Conservation (phyloP, 2,888 invertebrate genomes). For the Rhagonycha fulva region DNA sequence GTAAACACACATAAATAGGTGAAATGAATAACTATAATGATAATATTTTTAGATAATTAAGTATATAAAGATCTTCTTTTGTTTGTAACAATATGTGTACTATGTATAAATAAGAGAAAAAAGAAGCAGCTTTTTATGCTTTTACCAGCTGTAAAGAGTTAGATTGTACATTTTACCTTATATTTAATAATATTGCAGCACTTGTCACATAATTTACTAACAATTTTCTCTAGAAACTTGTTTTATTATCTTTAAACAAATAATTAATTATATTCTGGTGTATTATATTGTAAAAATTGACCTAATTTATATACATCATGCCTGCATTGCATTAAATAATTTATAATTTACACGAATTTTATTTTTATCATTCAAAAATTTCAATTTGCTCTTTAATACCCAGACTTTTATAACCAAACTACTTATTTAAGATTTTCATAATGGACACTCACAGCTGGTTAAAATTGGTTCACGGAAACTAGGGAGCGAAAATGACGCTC, state of each 20-base stretch:
- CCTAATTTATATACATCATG: constrained; percentile 52
- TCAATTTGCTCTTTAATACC: no score
- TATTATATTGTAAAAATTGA: constrained; percentile 53
- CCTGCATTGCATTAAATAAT: constrained; percentile 48
- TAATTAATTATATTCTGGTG: constrained; percentile 36
- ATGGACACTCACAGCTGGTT: no score
- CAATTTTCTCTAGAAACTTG: constrained; percentile 26
- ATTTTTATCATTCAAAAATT: not conserved
- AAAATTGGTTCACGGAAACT: no score
- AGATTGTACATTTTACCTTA: constrained; percentile 35
- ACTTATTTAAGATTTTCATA: no score
- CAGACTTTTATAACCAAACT: not conserved
- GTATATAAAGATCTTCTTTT: constrained; percentile 41
- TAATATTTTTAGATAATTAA: constrained; percentile 33
- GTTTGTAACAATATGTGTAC: constrained; percentile 41
- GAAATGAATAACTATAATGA: constrained; percentile 36
- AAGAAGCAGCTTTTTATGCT: constrained; percentile 46
- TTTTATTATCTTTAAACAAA: constrained; percentile 9
- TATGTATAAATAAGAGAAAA: constrained; percentile 38
- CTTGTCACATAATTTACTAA: constrained; percentile 25
- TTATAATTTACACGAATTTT: constrained; percentile 17
- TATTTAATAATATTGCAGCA: constrained; percentile 30
- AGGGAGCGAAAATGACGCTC: no score
- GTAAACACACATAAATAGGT: constrained; percentile 29
- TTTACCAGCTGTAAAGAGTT: constrained; percentile 35